phyloP scores from a whole-genome alignment of 2,113 vertebrate species.

The Amazona guildingii region DNA sequence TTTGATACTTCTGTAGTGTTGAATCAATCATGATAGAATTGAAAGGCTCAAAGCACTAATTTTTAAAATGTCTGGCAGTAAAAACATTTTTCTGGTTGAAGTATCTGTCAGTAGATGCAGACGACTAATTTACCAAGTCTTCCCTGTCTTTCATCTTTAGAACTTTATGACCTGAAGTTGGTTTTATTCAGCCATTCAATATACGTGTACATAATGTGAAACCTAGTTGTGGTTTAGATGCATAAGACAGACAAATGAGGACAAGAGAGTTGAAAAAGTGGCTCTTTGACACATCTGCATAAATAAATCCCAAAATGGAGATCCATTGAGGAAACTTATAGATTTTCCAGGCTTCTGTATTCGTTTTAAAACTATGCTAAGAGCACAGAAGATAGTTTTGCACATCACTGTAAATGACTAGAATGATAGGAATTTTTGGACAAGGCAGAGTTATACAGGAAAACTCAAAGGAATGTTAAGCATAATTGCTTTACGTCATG shows the following conservation, averaged over 20 bases:
- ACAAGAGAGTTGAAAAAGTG: background rate
- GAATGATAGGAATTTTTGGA: background rate
- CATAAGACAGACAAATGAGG: background rate
- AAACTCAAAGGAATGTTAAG: background rate
- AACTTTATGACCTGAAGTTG: background rate
- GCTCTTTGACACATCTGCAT: background rate
- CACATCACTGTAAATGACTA: background rate
- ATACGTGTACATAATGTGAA: background rate
- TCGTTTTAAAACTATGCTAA: background rate
- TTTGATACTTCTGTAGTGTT: background rate
- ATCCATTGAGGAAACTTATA: background rate
- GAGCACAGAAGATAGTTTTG: background rate
- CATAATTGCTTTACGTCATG: background rate
- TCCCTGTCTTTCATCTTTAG: background rate
- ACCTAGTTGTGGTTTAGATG: background rate
- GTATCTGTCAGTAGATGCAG: background rate
- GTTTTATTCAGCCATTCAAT: background rate
- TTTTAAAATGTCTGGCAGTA: background rate
- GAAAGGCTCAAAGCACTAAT: background rate
- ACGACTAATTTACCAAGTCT: background rate
- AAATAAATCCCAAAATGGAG: background rate
- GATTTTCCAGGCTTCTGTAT: background rate
- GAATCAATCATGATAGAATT: background rate
- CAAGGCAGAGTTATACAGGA: background rate
- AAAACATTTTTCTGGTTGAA: background rate